Conservation (phyloP, 2,113 vertebrate species). For the Ahaetulla prasina region DNA sequence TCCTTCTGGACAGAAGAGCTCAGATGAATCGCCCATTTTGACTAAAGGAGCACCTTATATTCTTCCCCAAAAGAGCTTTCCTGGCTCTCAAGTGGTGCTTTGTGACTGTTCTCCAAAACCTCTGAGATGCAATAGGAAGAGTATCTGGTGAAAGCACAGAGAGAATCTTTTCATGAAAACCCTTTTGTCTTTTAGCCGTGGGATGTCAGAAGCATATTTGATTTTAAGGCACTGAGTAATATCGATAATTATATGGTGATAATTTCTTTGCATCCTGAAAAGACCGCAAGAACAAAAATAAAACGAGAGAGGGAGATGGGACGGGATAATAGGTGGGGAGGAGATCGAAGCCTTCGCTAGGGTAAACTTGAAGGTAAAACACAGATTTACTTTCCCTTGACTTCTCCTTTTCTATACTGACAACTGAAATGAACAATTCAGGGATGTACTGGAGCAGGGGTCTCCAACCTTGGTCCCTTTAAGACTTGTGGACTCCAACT, state of each 20-base stretch:
- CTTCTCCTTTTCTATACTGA: background rate
- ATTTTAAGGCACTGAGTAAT: conserved; percentile 26
- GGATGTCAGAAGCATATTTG: conserved; percentile 14
- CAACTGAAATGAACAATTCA: background rate
- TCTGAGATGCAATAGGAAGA: background rate
- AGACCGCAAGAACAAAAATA: background rate
- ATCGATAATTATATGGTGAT: conserved; percentile 13
- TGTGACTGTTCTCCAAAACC: background rate
- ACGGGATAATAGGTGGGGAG: background rate
- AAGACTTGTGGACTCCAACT: no score
- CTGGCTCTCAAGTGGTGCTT: background rate
- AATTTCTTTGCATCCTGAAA: background rate
- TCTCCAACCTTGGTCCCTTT: no score
- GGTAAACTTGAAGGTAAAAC: background rate
- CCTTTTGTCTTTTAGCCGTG: conserved; percentile 7
- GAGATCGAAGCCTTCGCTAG: background rate
- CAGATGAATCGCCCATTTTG: background rate
- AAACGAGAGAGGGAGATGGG: background rate
- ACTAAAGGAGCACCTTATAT: background rate
- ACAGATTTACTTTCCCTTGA: background rate
- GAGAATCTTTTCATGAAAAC: conserved; percentile 5
- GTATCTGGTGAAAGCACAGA: background rate
- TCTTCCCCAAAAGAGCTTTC: background rate
- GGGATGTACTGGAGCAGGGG: background rate
- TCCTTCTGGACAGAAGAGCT: background rate